These are phyloP conservation scores for Drosophila watanabei DNA, from an alignment of 1,140 invertebrate genomes.

Conservation along the genomic window DNA sequence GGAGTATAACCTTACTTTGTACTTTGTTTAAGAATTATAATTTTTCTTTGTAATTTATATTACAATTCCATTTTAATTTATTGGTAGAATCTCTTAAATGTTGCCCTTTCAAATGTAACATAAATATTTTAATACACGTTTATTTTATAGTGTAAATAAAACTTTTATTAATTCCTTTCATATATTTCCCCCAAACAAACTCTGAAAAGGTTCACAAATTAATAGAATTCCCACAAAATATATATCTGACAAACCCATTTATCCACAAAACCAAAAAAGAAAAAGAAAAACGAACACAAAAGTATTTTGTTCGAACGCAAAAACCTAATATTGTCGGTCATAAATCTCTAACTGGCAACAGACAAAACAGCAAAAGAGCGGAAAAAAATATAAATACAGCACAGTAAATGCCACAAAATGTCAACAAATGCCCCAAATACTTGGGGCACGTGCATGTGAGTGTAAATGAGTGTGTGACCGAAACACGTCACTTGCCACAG, in stretches of 20 bases:
- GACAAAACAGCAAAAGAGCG: constrained; percentile 13
- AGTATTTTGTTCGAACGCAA: constrained; percentile 27
- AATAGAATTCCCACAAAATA: constrained; percentile 18
- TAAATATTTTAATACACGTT: too few relatives aligned
- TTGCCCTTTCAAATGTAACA: too few relatives aligned
- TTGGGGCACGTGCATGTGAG: constrained; percentile 45
- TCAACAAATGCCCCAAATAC: constrained; percentile 75
- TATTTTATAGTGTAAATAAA: too few relatives aligned
- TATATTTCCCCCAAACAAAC: too few relatives aligned
- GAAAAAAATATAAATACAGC: constrained; percentile 33
- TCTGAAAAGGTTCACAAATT: constrained; percentile 4
- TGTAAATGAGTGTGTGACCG: constrained; percentile 15
- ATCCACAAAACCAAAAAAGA: background rate
- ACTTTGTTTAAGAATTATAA: too few relatives aligned
- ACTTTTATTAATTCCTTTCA: too few relatives aligned
- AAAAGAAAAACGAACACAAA: background rate
- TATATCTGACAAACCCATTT: constrained; percentile 36
- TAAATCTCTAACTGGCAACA: constrained; percentile 56
- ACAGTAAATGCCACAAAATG: constrained; percentile 65
- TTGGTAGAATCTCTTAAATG: too few relatives aligned
- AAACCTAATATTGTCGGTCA: constrained; percentile 51
- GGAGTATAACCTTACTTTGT: too few relatives aligned
- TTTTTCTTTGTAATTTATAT: too few relatives aligned
- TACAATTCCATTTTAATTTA: too few relatives aligned
- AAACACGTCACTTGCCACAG: constrained; percentile 42